Evolutionary conservation across 1,140 invertebrate species (phyloP).

Genomic region (Venturia canescens): DNA sequence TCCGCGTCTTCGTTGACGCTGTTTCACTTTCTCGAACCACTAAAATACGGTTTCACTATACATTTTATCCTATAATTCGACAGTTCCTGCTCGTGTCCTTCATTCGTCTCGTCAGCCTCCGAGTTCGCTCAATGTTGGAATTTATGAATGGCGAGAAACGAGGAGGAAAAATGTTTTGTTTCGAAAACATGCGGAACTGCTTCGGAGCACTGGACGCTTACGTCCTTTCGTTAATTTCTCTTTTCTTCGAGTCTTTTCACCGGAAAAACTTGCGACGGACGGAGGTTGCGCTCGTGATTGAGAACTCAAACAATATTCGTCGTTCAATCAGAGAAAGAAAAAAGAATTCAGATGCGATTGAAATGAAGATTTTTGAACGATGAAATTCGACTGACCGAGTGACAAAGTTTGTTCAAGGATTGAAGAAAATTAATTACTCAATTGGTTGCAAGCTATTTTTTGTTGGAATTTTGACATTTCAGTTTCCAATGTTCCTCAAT

Average conservation of each 20-base stretch:
- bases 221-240: background rate
- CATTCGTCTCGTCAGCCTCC: background rate
- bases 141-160: background rate
- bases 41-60: slow-evolving; percentile 26
- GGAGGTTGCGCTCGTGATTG: slow-evolving; percentile 27
- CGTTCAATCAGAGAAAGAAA: background rate
- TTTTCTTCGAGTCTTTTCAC: background rate
- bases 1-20: background rate
- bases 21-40: slow-evolving; percentile 41
- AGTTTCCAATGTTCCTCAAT: background rate
- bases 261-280: slow-evolving; percentile 32
- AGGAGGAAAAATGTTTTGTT: background rate
- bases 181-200: slow-evolving; percentile 8
- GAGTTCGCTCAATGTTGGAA: background rate
- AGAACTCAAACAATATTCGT: background rate
- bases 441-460: background rate
- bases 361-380: no score
- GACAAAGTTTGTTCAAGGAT: no score
- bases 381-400: no score
- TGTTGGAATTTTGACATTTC: background rate
- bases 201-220: slow-evolving; percentile 9
- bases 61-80: slow-evolving; percentile 32
- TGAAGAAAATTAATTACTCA: no score
- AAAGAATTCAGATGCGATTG: no score
- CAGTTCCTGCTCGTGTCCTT: slow-evolving; percentile 4